These are phyloP conservation scores for Tenualosa thibaudeaui DNA, from an alignment of 2,797 vertebrate genomes.

Conservation along the genomic window DNA sequence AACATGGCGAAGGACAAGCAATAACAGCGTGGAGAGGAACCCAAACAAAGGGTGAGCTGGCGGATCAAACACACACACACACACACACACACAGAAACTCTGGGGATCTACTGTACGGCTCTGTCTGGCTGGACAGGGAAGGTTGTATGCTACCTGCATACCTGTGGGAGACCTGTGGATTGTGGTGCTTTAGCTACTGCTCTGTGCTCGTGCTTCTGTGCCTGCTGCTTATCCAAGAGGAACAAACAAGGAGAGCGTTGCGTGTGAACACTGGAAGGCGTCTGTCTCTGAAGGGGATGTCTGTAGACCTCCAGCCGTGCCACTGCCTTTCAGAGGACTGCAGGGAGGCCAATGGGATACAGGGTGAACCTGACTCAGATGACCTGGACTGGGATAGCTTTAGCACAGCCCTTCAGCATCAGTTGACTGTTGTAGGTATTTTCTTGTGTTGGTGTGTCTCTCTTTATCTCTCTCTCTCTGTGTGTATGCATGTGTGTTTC, in stretches of 20 bases:
- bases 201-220: not conserved
- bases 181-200: not conserved
- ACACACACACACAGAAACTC: no score
- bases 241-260: not conserved
- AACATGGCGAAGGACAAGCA: constrained; percentile 14
- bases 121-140: not conserved
- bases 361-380: constrained; percentile 68
- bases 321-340: constrained; percentile 59
- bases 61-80: not conserved
- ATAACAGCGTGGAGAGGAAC: not conserved
- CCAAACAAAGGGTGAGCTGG: not conserved
- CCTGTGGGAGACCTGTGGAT: not conserved
- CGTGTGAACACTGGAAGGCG: not conserved
- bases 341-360: constrained; percentile 58
- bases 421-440: constrained; percentile 69
- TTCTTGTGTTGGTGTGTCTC: not conserved
- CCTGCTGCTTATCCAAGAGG: not conserved
- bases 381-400: constrained; percentile 79
- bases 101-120: not conserved
- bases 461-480: constrained; percentile 20
- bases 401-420: constrained; percentile 71
- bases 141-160: not conserved
- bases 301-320: constrained; percentile 45
- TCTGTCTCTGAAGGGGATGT: constrained; percentile 48
- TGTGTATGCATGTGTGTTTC: constrained; percentile 26